phyloP scores from a whole-genome alignment of 2,888 invertebrate species.

The Rhagonycha fulva region DNA sequence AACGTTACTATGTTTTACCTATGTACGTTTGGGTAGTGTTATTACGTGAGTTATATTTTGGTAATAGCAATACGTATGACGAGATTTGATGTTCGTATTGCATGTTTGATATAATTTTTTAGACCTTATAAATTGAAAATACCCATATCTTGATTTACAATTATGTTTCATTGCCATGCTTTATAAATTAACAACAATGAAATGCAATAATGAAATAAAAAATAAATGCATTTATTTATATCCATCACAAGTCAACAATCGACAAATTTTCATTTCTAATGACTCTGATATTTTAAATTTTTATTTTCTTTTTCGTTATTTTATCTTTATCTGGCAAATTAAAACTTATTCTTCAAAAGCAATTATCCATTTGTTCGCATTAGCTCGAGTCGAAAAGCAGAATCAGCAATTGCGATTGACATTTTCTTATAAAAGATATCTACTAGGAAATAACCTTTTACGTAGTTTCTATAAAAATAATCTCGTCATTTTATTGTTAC shows the following conservation, averaged over 20 bases:
- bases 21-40: neutral
- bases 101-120: neutral
- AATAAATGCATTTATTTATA: neutral
- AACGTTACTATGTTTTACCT: neutral
- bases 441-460: conserved; percentile 24
- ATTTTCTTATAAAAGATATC: conserved; percentile 21
- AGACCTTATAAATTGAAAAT: neutral
- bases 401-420: conserved; percentile 11
- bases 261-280: neutral
- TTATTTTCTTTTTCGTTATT: neutral
- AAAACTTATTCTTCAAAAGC: neutral
- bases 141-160: neutral
- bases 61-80: neutral
- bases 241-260: neutral
- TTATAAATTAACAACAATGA: neutral
- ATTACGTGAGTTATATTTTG: neutral
- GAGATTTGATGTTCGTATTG: neutral
- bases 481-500: conserved; percentile 23
- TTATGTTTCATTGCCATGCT: neutral
- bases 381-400: neutral
- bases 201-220: neutral
- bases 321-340: neutral
- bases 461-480: conserved; percentile 27
- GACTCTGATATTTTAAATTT: neutral
- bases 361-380: neutral